Percentiles rank a stretch among this genome's conserved stretches.
Conservation (phyloP, 1,140 invertebrate genomes). For the Brachionus calyciflorus region DNA sequence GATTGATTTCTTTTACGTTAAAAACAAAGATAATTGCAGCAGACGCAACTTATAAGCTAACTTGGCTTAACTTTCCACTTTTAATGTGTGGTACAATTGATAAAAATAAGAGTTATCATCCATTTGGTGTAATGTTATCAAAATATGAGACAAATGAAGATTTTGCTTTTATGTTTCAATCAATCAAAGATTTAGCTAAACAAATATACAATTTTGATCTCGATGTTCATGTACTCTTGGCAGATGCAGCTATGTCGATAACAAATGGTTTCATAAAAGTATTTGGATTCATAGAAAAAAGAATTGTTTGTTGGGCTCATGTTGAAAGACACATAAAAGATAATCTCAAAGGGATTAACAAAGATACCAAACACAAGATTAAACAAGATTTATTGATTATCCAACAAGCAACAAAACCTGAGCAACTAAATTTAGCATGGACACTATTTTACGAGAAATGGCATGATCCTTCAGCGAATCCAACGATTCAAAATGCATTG, state of each 20-base stretch:
- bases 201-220: background rate
- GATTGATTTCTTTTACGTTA: background rate
- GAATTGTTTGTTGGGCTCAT: conserved; percentile 33
- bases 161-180: conserved; percentile 19
- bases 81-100: conserved; percentile 1
- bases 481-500: background rate
- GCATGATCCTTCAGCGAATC: background rate
- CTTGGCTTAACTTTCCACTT: background rate
- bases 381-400: background rate
- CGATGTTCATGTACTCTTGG: background rate
- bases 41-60: background rate
- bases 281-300: conserved; percentile 9
- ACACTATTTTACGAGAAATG: conserved; percentile 21
- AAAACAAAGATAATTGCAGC: background rate
- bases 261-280: conserved; percentile 10
- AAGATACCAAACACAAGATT: background rate
- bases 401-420: background rate
- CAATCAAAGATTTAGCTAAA: background rate
- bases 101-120: conserved; percentile 4
- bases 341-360: background rate
- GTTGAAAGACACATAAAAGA: conserved; percentile 6
- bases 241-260: conserved; percentile 8
- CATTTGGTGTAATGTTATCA: conserved; percentile 2
- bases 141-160: background rate
- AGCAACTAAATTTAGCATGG: background rate